Evolutionary conservation across 2,113 vertebrate species (phyloP), one percentile per base, ranked within the genome.

Genomic region (Cyphomyrus plagiostoma): DNA sequence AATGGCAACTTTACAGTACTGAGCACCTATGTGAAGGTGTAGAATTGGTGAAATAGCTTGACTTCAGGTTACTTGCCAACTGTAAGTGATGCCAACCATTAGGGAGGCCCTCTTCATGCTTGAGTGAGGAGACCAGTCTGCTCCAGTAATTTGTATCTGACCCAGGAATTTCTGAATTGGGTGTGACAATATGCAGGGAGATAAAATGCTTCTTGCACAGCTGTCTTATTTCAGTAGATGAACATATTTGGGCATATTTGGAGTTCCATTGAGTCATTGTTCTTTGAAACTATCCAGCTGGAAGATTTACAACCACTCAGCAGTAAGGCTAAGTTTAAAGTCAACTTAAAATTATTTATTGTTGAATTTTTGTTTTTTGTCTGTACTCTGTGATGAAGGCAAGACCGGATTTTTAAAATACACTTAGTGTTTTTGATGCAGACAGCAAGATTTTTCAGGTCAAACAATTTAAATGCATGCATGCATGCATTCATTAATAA

Each of bases 101-200:
- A 80, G 74, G 15, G 35, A 42, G 35, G 10, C 35, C 35, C 30
- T 80, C 35, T 80, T 80, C 17, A 19, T 42, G 17, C 30, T 42
- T 2, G 4, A 39, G 74, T 42, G 6, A 19, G 74, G 74, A 80
- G 17, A 80, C 74, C 74, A 42, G 13, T 42, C 17, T 80, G 13
- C 74, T 80, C 17, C 15, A 80, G 74, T 17, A 17, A 80, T 42
- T 80, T 80, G 74, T 80, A 80, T 35, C 4, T 80, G 17, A 39
- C 74, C 74, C n/a, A 70, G 62, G 62, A 70, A 70, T 70, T 70
- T 70, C 62, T 70, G 62, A 70, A 70, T 70, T 70, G 62, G 62
- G 62, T 70, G 62, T 70, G 62, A 70, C 10, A 30, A 13, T 70
- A 30, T 70, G 62, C 13, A 70, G 62, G 62, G 10, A 70, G 62